Evolutionary conservation across 2,113 vertebrate species (phyloP), one percentile per base, ranked within the genome.

Genomic region (Thinocorus orbignyianus): DNA sequence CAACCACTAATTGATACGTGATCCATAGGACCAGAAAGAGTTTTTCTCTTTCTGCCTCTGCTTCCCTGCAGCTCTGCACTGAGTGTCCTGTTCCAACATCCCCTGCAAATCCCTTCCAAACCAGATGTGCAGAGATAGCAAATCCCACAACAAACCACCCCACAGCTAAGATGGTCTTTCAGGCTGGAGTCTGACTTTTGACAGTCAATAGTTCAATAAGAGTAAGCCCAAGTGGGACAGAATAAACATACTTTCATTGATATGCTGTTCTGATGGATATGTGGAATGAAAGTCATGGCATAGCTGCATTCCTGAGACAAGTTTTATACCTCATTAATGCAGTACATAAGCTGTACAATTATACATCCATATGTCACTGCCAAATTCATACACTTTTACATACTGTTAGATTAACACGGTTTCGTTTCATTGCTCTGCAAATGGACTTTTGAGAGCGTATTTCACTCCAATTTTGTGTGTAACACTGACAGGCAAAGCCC

Each of bases 261-360:
- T 54, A 28, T 4, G 41, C 81, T 90, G 54, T 42, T 87, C 84
- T 88, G 87, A 91, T 70, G 93, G 81, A 58, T 89, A 35, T 92
- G 61, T 72, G 77, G 39, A 91, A 95, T 52, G 69, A 72, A 92
- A 94, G 84, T 52, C 61, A 30, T 58, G 37, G 89, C 78, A 81
- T 39, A 87, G 91, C 66, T 88, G 74, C 90, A 69, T 91, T 91
- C 70, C 55, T 30, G 26, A 92, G 62, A 91, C 77, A 92, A 79
- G 73, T 81, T 95, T 95, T 90, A 90, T 88, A 88, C 71, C 52
- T 91, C 90, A 93, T 95, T 96, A 96, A 96, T 85, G 88, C 91
- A 81, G 72, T 62, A 87, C 70, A 71, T 91, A 95, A 80, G 42
- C 85, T 92, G 78, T 80, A 86, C 90, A 94, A 95, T 93, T 96